These are phyloP conservation scores for Dendrocopos noguchii DNA, from an alignment of 2,113 vertebrate species.

Conservation along the genomic window DNA sequence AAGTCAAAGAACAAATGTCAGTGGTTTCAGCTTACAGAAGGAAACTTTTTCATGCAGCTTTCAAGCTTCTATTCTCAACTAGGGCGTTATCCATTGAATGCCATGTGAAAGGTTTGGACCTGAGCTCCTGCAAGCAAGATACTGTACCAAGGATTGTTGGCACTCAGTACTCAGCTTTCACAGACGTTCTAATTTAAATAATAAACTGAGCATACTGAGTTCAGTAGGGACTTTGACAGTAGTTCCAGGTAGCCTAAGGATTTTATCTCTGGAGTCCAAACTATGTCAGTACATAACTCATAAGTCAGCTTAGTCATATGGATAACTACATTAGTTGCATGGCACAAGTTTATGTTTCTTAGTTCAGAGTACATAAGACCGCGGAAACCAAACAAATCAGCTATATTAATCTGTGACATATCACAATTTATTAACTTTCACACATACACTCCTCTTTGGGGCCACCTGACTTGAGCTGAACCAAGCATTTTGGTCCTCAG, in stretches of 20 bases:
- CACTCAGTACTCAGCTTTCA: neutral
- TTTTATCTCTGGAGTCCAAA: neutral
- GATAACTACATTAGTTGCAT: neutral
- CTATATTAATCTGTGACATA: neutral
- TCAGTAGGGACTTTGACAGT: neutral
- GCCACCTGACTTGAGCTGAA: neutral
- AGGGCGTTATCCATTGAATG: neutral
- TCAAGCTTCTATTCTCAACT: neutral
- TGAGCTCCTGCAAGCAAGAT: neutral
- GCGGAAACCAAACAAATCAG: neutral
- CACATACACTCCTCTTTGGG: neutral
- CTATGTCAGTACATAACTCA: neutral
- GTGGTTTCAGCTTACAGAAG: neutral
- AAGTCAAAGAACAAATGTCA: neutral
- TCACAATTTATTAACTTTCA: neutral
- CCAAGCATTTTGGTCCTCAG: neutral
- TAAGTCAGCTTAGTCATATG: neutral
- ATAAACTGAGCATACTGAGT: neutral
- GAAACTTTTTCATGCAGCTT: neutral
- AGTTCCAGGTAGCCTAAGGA: neutral
- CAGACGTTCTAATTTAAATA: neutral
- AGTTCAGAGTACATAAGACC: neutral
- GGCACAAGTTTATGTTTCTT: neutral
- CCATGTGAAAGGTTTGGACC: neutral
- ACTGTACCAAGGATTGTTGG: neutral